These are phyloP conservation scores for Ernsta delagoae DNA, from an alignment of 2,888 invertebrate species.

Conservation along the genomic window DNA sequence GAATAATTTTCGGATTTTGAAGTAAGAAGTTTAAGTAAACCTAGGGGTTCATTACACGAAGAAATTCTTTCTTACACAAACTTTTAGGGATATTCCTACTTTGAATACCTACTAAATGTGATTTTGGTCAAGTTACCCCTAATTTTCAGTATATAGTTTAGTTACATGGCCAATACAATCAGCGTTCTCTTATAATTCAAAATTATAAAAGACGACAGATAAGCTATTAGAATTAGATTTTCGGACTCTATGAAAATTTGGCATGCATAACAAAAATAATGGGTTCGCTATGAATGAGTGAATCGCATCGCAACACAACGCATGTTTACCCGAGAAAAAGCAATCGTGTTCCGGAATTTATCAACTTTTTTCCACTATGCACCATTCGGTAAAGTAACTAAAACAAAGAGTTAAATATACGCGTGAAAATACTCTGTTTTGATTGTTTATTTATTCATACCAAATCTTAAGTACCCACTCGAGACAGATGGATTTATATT, in stretches of 20 bases:
- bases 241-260: background rate
- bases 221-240: background rate
- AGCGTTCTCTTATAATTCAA: background rate
- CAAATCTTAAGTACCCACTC: background rate
- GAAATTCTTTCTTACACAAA: too few relatives aligned
- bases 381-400: background rate
- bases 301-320: background rate
- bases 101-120: too few relatives aligned
- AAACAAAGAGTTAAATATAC: background rate
- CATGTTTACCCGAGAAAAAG: background rate
- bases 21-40: too few relatives aligned
- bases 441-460: background rate
- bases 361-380: background rate
- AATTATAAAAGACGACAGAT: background rate
- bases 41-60: too few relatives aligned
- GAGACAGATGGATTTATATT: conserved; percentile 9
- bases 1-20: background rate
- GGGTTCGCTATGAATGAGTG: too few relatives aligned
- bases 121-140: too few relatives aligned
- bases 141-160: too few relatives aligned
- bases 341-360: background rate
- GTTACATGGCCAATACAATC: background rate
- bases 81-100: too few relatives aligned
- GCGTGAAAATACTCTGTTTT: background rate
- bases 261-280: background rate